phyloP scores from a whole-genome alignment of 1,140 invertebrate species.

The Macrotrachela quadricornifera region DNA sequence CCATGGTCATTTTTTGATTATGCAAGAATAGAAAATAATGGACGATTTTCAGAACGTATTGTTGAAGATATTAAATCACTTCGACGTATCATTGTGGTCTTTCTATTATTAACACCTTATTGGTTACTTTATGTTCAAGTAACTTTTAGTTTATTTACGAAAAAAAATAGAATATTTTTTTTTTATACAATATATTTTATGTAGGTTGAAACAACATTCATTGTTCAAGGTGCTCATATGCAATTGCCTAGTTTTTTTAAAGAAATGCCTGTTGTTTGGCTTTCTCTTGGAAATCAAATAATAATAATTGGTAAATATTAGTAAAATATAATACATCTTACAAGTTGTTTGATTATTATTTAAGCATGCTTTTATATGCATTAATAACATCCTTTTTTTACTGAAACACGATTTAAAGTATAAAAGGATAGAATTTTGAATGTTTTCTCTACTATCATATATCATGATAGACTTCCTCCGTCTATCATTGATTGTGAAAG shows the following conservation, averaged over 20 bases:
- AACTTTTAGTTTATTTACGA: not conserved
- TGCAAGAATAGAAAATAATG: conserved; percentile 35
- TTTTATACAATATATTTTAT: conserved; percentile 9
- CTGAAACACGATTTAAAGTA: too few species aligned
- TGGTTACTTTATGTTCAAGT: conserved; percentile 38
- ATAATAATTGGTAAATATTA: too few species aligned
- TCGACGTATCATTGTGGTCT: conserved; percentile 29
- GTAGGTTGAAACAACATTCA: conserved; percentile 36
- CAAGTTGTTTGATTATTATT: too few species aligned
- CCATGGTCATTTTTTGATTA: conserved; percentile 28
- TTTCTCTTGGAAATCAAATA: conserved; percentile 1
- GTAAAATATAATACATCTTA: too few species aligned
- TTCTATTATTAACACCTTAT: conserved; percentile 33
- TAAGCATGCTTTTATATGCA: too few species aligned
- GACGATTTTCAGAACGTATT: conserved; percentile 32
- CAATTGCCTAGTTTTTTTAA: conserved; percentile 4
- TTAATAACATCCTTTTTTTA: too few species aligned
- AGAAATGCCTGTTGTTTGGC: conserved; percentile 2
- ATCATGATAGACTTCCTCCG: too few species aligned
- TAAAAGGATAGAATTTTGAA: too few species aligned
- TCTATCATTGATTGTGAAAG: too few species aligned
- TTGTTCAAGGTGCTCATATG: conserved; percentile 36
- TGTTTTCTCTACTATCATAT: too few species aligned
- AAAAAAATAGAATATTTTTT: too few species aligned
- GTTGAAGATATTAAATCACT: conserved; percentile 35